Evolutionary conservation across 1,140 invertebrate species (phyloP).

Genomic region (Hyles euphorbiae): DNA sequence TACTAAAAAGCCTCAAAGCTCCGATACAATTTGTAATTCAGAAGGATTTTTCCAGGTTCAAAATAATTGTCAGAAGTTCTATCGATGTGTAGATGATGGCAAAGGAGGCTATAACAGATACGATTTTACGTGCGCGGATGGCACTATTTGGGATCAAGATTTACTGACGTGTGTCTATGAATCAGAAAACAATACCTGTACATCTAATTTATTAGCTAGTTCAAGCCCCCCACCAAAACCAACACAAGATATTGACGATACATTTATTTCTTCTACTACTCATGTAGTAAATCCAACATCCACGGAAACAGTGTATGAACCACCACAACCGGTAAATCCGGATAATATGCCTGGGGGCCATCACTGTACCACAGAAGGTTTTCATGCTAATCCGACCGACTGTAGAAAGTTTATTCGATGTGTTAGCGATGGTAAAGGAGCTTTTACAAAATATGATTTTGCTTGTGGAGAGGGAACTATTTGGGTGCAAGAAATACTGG

Average conservation of each 20-base stretch:
- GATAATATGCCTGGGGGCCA: constrained; percentile 6
- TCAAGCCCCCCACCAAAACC: background rate
- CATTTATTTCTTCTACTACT: background rate
- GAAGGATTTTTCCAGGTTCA: constrained; percentile 73
- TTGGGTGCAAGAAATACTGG: constrained; percentile 81
- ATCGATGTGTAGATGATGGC: constrained; percentile 82
- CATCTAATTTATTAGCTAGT: too few relatives aligned
- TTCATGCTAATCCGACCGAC: constrained; percentile 79
- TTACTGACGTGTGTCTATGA: constrained; percentile 71
- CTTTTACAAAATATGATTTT: constrained; percentile 81
- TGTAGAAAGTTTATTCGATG: constrained; percentile 88
- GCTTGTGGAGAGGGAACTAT: constrained; percentile 83
- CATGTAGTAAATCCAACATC: background rate
- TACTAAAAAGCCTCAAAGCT: too few relatives aligned
- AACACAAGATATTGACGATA: background rate
- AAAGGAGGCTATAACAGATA: constrained; percentile 76
- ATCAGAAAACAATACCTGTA: too few relatives aligned
- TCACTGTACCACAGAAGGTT: constrained; percentile 78
- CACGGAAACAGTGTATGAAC: background rate
- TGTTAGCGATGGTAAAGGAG: constrained; percentile 78
- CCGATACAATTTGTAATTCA: too few relatives aligned
- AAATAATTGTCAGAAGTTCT: constrained; percentile 81
- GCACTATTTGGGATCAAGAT: constrained; percentile 79
- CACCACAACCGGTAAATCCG: background rate
- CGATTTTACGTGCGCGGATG: constrained; percentile 78